Evolutionary conservation across 2,113 vertebrate species (phyloP), one percentile per base, ranked within the genome.

Genomic region (Leucosticte australis): DNA sequence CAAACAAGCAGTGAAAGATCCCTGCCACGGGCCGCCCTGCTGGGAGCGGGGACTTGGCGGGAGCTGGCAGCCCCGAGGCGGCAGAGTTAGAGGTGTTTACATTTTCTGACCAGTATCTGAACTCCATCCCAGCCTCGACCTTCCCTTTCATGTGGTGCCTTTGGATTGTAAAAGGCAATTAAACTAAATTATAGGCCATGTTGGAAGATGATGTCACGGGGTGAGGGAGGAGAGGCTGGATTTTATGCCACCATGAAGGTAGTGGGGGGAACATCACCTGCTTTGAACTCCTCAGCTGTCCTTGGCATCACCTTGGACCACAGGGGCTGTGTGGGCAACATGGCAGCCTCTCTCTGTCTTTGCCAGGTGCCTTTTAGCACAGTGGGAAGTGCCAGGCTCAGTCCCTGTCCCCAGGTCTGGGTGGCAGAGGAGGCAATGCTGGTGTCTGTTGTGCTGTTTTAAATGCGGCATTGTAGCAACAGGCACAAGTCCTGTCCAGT

Each of bases 81-180:
- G 30, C 89, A 39, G 82, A 95, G 94, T 95, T 88, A 59, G 83
- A 88, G 65, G 71, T 70, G 80, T 94, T 96, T 88, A 92, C 60
- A 24, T 95, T 96, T 95, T 97, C 94, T 96, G 97, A 97, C 93
- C 96, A 95, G 78, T 59, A 69, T 87, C 89, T 95, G 76, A 95
- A 93, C 95, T 92, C 83, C 93, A 89, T 90, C 88, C 86, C 95
- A 81, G 83, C 92, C 92, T 86, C 31, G 39, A 94, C 87, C 91
- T 95, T 87, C 77, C 92, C 94, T 97, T 97, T 97, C 87, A 93
- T 95, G 96, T 97, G 96, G 49, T 80, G 80, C 87, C 84, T 96
- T 89, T 80, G 95, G 91, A 50, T 94, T 70, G 74, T 89, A 91
- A 91, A 96, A 93, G 81, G 94, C 81, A 91, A 63, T 92, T 84